These are phyloP conservation scores for Peromyscus aztecus DNA, from an alignment of 2,797 vertebrate genomes.

Conservation along the genomic window DNA sequence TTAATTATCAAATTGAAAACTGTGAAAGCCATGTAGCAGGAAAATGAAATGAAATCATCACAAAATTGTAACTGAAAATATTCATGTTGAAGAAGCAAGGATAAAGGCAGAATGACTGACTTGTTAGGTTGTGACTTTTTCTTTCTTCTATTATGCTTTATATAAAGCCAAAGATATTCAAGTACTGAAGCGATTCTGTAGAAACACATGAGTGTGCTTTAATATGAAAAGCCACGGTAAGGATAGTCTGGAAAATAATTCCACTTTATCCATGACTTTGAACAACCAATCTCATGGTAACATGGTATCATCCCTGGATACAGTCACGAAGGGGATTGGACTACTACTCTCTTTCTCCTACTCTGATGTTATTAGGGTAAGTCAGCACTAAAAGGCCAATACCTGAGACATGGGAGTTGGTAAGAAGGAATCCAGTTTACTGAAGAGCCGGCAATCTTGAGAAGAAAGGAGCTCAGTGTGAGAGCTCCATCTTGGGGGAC, in stretches of 20 bases:
- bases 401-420: background rate
- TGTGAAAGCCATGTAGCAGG: background rate
- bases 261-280: background rate
- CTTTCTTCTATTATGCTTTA: constrained; percentile 4
- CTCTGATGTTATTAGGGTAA: background rate
- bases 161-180: background rate
- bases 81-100: background rate
- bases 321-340: background rate
- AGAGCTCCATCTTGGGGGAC: background rate
- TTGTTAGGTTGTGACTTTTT: background rate
- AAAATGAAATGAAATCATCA: background rate
- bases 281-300: background rate
- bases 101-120: background rate
- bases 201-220: background rate
- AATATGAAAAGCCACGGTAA: background rate
- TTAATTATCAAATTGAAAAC: constrained; percentile 43
- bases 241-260: constrained; percentile 16
- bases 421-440: background rate
- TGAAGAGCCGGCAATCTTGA: too few relatives aligned
- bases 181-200: background rate
- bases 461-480: background rate
- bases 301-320: background rate
- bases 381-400: background rate
- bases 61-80: background rate
- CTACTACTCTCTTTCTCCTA: background rate